Conservation (phyloP, 1,140 invertebrate genomes). For the Brachionus paranguensis region DNA sequence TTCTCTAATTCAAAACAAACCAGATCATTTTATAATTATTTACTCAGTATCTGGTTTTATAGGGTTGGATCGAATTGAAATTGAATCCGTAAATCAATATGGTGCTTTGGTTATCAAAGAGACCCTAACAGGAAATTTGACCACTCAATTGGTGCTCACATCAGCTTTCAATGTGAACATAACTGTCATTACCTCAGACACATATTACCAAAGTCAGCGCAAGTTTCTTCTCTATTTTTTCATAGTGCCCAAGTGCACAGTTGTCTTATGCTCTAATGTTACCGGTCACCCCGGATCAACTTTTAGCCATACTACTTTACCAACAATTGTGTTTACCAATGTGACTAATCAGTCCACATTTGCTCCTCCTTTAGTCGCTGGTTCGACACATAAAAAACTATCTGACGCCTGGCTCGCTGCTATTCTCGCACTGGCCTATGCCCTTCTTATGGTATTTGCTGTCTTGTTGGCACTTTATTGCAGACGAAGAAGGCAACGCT, state of each 20-base stretch:
- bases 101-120: conserved; percentile 25
- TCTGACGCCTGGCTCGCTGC: conserved; percentile 23
- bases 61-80: conserved; percentile 27
- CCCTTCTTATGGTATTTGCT: conserved; percentile 3
- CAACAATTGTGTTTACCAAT: neutral
- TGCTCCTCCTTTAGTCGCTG: conserved; percentile 16
- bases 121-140: conserved; percentile 30
- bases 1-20: conserved; percentile 33
- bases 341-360: neutral
- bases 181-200: conserved; percentile 1
- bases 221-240: conserved; percentile 28
- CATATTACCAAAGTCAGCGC: conserved; percentile 10
- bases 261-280: conserved; percentile 10
- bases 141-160: conserved; percentile 23
- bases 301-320: neutral
- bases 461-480: conserved; percentile 33
- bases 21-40: conserved; percentile 37
- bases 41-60: conserved; percentile 29
- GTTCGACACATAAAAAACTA: neutral
- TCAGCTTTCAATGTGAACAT: conserved; percentile 16
- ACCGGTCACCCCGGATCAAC: neutral
- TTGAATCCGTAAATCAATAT: conserved; percentile 30
- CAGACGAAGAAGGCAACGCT: conserved; percentile 16
- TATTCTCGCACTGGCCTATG: conserved; percentile 30
- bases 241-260: conserved; percentile 30